Conservation (phyloP, 2,113 vertebrate genomes). For the Cricetomys ansorgei region DNA sequence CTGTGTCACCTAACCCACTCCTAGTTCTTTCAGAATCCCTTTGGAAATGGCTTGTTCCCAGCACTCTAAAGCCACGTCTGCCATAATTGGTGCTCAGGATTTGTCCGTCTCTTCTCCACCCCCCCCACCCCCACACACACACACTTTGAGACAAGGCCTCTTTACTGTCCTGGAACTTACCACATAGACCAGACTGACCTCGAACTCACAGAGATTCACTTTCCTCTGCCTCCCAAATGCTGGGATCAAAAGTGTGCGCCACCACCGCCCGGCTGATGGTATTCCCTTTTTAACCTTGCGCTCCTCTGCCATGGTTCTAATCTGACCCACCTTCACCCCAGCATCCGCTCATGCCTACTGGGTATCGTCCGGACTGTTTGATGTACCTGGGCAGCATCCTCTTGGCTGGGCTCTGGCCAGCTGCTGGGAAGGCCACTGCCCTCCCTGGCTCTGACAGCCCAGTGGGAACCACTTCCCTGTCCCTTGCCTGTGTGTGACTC, state of each 20-base stretch:
- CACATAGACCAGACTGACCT: neutral
- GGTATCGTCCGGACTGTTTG: neutral
- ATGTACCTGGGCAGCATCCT: neutral
- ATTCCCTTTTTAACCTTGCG: neutral
- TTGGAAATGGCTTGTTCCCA: neutral
- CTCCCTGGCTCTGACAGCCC: neutral
- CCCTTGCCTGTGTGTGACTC: neutral
- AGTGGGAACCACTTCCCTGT: neutral
- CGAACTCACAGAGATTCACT: neutral
- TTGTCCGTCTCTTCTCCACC: neutral
- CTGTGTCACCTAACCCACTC: neutral
- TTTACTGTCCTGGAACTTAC: neutral
- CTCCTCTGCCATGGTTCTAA: neutral
- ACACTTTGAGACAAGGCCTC: neutral
- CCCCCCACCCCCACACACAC: neutral
- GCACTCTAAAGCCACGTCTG: neutral
- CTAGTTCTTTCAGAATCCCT: neutral
- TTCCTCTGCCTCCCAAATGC: neutral
- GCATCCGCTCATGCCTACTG: neutral
- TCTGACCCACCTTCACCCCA: neutral
- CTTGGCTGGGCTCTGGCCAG: neutral
- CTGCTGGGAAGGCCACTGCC: neutral
- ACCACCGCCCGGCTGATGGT: neutral
- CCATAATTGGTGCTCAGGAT: neutral
- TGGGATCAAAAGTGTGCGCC: fast-evolving